Conservation (phyloP, 2,113 vertebrate species). For the Ptyas mucosa region DNA sequence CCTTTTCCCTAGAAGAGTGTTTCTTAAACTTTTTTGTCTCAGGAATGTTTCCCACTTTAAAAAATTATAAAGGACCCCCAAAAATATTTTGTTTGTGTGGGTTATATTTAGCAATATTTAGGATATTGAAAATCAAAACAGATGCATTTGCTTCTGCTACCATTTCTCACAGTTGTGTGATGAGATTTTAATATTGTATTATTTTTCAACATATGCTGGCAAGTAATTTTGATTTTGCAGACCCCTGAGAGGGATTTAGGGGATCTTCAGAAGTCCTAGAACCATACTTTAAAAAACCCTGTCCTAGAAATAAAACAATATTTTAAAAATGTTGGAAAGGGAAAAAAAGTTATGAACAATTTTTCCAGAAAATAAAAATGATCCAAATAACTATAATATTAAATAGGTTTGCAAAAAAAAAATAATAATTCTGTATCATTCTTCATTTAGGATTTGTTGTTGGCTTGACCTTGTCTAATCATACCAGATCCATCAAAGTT, state of each 20-base stretch:
- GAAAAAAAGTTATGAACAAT: neutral
- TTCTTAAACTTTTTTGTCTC: neutral
- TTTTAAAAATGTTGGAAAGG: neutral
- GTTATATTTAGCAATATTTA: neutral
- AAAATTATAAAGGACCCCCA: neutral
- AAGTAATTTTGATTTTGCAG: neutral
- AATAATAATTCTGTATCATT: neutral
- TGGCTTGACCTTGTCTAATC: neutral
- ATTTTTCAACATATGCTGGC: neutral
- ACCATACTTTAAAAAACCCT: neutral
- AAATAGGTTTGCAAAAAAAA: neutral
- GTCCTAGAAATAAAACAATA: neutral
- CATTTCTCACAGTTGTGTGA: neutral
- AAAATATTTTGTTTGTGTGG: neutral
- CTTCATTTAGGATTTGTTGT: neutral
- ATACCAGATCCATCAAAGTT: neutral
- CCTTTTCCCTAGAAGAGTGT: no score
- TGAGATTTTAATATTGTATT: neutral
- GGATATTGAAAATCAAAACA: neutral
- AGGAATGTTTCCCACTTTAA: neutral
- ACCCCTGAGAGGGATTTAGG: neutral
- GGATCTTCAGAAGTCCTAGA: neutral
- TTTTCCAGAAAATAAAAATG: neutral
- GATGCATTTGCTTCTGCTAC: neutral
- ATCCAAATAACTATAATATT: neutral